A percentile compares a stretch with the other conserved stretches of the same genome.
Conservation (phyloP, 1,140 invertebrate species). For the Gryllus bimaculatus region DNA sequence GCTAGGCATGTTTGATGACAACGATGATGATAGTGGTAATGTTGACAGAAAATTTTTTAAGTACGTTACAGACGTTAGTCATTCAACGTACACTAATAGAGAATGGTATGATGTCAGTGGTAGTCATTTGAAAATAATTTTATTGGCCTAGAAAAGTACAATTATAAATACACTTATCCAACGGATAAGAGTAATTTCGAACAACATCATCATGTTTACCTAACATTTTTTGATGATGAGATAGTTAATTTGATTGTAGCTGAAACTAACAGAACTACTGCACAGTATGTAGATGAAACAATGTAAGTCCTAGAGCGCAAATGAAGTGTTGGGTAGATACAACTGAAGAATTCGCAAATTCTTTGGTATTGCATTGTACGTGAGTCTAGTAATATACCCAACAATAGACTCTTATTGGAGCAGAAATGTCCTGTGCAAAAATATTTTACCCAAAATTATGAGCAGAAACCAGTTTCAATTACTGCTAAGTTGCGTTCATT, state of each 20-base stretch:
- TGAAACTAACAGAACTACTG: slow-evolving; percentile 1
- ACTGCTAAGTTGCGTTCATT: background rate
- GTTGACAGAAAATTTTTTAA: no score
- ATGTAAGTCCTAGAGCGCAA: background rate
- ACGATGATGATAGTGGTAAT: no score
- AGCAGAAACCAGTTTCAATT: slow-evolving; percentile 11
- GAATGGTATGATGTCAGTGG: slow-evolving; percentile 9
- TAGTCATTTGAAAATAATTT: background rate
- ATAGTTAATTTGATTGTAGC: background rate
- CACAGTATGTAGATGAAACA: background rate
- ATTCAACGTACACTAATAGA: no score
- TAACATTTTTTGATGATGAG: background rate
- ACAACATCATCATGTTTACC: background rate
- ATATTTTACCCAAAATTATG: slow-evolving; percentile 7
- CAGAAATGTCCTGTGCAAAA: background rate
- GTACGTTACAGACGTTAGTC: no score
- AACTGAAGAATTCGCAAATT: no score
- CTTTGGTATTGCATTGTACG: background rate
- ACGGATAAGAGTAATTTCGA: background rate
- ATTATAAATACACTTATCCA: background rate
- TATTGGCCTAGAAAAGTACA: background rate
- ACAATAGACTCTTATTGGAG: background rate
- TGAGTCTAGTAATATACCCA: background rate
- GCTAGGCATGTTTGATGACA: no score
- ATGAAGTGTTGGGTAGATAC: background rate